These are phyloP conservation scores for Datnioides undecimradiatus DNA, from an alignment of 2,113 vertebrate species.

Conservation along the genomic window DNA sequence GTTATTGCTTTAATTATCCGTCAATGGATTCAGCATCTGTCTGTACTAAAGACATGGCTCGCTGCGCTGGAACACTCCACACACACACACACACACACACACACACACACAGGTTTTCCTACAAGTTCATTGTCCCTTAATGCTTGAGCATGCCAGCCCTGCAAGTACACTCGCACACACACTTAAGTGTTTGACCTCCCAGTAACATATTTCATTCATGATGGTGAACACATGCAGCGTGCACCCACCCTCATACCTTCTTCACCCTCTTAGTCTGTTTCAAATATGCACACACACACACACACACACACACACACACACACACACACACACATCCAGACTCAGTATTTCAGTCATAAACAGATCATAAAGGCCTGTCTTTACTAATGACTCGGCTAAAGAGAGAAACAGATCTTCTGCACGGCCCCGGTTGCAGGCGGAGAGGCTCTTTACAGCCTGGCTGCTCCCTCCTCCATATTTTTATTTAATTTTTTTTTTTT, in stretches of 20 bases:
- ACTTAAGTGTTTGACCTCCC: not conserved
- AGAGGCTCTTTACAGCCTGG: constrained; percentile 58
- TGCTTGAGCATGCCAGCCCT: constrained; percentile 15
- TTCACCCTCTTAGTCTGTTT: too few relatives aligned
- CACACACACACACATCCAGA: constrained; percentile 31
- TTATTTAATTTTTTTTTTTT: constrained; percentile 40
- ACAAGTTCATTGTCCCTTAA: constrained; percentile 40
- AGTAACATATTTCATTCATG: constrained; percentile 16
- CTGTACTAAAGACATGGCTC: constrained; percentile 51
- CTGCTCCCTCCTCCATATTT: constrained; percentile 3
- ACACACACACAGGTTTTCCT: constrained; percentile 24
- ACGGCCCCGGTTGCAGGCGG: not conserved
- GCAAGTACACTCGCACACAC: not conserved
- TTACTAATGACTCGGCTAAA: constrained; percentile 68
- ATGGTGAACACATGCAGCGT: not conserved
- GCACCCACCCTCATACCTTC: not conserved
- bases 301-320: constrained; percentile 3
- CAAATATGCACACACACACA: constrained; percentile 28
- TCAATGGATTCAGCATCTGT: constrained; percentile 77
- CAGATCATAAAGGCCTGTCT: constrained; percentile 74
- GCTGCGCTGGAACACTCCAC: constrained; percentile 18
- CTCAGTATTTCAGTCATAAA: constrained; percentile 55
- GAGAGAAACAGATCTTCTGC: constrained; percentile 66
- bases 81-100: constrained; percentile 3
- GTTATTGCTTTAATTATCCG: constrained; percentile 79